phyloP scores from a whole-genome alignment of 2,797 vertebrate species.

The Girardinus metallicus region DNA sequence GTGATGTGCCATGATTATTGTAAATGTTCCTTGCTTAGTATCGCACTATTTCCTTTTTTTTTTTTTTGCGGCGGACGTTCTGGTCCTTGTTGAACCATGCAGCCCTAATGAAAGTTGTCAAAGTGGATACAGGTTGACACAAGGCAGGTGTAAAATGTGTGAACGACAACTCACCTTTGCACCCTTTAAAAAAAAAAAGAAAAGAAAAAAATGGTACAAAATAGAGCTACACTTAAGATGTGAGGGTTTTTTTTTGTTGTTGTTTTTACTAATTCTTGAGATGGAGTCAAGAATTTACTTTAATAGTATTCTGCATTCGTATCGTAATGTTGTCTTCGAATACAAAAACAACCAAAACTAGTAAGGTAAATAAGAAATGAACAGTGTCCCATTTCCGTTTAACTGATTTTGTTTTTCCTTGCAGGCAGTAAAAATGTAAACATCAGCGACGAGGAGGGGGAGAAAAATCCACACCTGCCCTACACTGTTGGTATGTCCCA shows the following conservation, averaged over 20 bases:
- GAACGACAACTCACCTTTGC: background rate
- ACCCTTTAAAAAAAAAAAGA: background rate
- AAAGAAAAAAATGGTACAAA: background rate
- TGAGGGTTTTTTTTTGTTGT: background rate
- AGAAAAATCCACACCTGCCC: constrained; percentile 82
- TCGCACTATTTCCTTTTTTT: background rate
- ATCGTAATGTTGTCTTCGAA: background rate
- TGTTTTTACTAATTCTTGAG: background rate
- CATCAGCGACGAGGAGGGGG: constrained; percentile 84
- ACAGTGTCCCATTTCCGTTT: constrained; percentile 19
- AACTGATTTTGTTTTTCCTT: constrained; percentile 68
- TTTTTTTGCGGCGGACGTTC: background rate
- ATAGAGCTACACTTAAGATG: background rate
- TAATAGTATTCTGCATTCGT: background rate
- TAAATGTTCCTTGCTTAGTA: background rate
- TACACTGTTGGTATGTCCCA: constrained; percentile 78
- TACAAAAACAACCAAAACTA: background rate
- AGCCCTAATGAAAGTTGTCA: background rate
- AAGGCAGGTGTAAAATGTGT: background rate
- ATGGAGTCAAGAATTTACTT: background rate
- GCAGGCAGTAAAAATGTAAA: constrained; percentile 91
- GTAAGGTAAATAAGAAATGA: background rate
- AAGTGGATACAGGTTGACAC: background rate
- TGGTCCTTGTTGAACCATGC: background rate
- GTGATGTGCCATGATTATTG: background rate